Conservation (phyloP, 2,113 vertebrate genomes). For the Lophius piscatorius region DNA sequence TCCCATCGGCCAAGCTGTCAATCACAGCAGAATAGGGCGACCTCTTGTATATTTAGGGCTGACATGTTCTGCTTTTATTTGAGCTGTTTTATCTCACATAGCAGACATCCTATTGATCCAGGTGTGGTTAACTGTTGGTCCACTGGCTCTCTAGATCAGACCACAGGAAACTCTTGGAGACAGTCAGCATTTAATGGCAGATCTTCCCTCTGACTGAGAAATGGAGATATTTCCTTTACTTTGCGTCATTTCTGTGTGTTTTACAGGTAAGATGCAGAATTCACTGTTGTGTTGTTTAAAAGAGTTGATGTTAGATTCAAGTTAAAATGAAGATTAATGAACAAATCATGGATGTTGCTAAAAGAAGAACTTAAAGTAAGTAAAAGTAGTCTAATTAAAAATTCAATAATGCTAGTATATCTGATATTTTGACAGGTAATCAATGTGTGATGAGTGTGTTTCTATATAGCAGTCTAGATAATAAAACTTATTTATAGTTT, state of each 20-base stretch:
- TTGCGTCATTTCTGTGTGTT: neutral
- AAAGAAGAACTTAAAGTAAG: too few relatives aligned
- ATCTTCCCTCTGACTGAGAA: neutral
- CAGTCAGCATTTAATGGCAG: neutral
- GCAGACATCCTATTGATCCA: neutral
- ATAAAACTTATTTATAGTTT: too few relatives aligned
- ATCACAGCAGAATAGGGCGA: slow-evolving; percentile 5
- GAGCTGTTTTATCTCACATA: neutral
- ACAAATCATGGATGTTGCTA: too few relatives aligned
- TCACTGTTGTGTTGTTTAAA: neutral
- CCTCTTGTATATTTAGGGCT: neutral
- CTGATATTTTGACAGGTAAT: too few relatives aligned
- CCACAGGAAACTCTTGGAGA: neutral
- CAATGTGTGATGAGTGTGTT: too few relatives aligned
- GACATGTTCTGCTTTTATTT: too few relatives aligned
- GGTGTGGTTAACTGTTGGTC: neutral
- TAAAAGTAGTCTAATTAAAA: too few relatives aligned
- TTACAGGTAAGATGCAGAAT: slow-evolving; percentile 37
- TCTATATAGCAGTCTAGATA: too few relatives aligned
- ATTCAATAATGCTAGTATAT: too few relatives aligned
- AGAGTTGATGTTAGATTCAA: too few relatives aligned
- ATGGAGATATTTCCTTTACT: slow-evolving; percentile 38
- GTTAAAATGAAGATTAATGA: too few relatives aligned
- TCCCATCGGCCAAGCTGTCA: too few relatives aligned
- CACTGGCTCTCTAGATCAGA: neutral